A percentile compares a stretch with the other conserved stretches of the same genome.
phyloP scores from a whole-genome alignment of 2,888 invertebrate genomes.

The Timema podura region DNA sequence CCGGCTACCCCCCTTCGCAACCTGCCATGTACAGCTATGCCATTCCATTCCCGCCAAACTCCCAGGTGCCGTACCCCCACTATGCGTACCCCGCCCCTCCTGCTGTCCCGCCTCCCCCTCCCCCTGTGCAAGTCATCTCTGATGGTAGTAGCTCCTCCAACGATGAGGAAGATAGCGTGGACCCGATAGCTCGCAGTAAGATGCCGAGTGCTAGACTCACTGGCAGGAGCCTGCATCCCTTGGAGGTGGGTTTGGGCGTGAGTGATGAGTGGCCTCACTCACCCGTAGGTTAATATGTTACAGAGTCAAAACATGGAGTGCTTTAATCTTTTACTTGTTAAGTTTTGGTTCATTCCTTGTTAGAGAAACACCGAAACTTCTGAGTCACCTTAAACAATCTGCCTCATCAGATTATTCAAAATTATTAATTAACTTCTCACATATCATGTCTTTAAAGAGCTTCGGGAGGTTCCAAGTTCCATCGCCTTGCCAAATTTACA shows the following conservation, averaged over 20 bases:
- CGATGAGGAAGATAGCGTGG: slow-evolving; percentile 33
- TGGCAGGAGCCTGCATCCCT: slow-evolving; percentile 29
- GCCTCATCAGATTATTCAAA: too few species aligned
- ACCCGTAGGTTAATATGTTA: too few species aligned
- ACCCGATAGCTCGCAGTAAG: slow-evolving; percentile 34
- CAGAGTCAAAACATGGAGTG: too few species aligned
- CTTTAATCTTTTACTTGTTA: too few species aligned
- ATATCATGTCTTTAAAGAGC: too few species aligned
- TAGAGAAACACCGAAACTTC: too few species aligned
- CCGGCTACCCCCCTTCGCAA: neutral
- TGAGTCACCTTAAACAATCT: too few species aligned
- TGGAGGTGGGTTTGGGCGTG: slow-evolving; percentile 29
- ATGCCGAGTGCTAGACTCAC: slow-evolving; percentile 32
- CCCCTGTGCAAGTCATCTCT: slow-evolving; percentile 48
- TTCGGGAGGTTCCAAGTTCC: too few species aligned
- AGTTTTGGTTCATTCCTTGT: too few species aligned
- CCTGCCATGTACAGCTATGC: neutral
- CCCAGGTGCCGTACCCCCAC: neutral
- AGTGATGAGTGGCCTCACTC: too few species aligned
- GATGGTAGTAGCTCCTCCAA: slow-evolving; percentile 42
- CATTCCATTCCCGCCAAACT: neutral
- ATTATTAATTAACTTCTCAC: too few species aligned
- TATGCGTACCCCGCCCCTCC: slow-evolving; percentile 35
- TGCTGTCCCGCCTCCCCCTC: slow-evolving; percentile 50
- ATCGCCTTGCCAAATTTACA: too few species aligned